A percentile compares a stretch with the other conserved stretches of the same genome.
Conservation (phyloP, 2,888 invertebrate genomes). For the Archips xylosteana region DNA sequence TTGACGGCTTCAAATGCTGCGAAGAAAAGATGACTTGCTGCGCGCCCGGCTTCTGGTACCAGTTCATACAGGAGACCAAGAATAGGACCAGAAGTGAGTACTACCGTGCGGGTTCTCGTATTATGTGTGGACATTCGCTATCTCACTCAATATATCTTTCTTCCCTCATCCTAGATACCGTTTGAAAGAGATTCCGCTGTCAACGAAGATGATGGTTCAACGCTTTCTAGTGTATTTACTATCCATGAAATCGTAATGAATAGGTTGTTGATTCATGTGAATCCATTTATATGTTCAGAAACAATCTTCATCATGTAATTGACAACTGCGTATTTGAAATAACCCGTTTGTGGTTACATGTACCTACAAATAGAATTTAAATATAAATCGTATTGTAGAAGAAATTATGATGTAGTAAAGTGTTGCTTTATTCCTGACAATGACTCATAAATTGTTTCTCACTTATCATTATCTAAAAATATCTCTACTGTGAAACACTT, state of each 20-base stretch:
- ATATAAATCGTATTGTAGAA: neutral
- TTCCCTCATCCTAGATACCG: too few relatives aligned
- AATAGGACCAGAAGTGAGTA: conserved; percentile 92
- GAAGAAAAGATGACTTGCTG: conserved; percentile 91
- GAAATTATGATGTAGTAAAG: neutral
- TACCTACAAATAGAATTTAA: neutral
- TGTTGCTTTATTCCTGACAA: conserved; percentile 6
- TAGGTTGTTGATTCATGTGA: too few relatives aligned
- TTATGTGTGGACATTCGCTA: too few relatives aligned
- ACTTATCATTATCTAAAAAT: conserved; percentile 30
- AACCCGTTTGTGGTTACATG: neutral
- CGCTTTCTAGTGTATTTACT: too few relatives aligned
- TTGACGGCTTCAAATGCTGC: conserved; percentile 92
- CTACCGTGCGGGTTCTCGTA: neutral
- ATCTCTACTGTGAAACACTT: neutral
- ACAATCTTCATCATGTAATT: neutral
- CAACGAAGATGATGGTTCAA: too few relatives aligned
- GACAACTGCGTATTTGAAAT: neutral
- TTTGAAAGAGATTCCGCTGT: too few relatives aligned
- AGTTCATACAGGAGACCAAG: conserved; percentile 93
- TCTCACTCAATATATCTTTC: too few relatives aligned
- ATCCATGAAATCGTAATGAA: too few relatives aligned
- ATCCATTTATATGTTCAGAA: neutral
- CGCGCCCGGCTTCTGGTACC: conserved; percentile 92
- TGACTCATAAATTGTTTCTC: conserved; percentile 14